Conservation (phyloP, 1,140 invertebrate species). For the Brachionus paranguensis region DNA sequence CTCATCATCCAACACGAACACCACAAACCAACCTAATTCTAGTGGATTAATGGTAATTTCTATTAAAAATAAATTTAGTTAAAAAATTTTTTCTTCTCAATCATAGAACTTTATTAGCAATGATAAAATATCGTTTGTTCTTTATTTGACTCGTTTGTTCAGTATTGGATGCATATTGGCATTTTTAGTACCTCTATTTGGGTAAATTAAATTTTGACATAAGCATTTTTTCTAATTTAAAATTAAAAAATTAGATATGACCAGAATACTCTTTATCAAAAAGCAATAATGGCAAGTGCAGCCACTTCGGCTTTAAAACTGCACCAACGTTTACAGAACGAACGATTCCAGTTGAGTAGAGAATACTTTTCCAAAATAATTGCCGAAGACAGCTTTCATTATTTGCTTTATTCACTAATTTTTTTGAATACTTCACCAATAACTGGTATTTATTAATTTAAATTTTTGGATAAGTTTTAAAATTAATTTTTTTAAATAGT, state of each 20-base stretch:
- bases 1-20: background rate
- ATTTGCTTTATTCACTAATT: slow-evolving; percentile 85
- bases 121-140: slow-evolving; percentile 75
- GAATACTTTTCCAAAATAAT: slow-evolving; percentile 73
- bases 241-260: background rate
- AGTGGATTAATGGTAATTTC: background rate
- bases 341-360: slow-evolving; percentile 66
- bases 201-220: slow-evolving; percentile 59
- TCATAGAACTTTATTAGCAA: slow-evolving; percentile 62
- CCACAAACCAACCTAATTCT: background rate
- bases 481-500: slow-evolving; percentile 60
- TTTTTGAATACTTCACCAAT: slow-evolving; percentile 82
- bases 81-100: background rate
- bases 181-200: slow-evolving; percentile 80
- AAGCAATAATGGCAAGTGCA: slow-evolving; percentile 80
- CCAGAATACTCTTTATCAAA: slow-evolving; percentile 64
- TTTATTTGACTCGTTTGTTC: slow-evolving; percentile 74
- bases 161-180: slow-evolving; percentile 73
- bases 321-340: slow-evolving; percentile 76
- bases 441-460: slow-evolving; percentile 64
- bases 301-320: slow-evolving; percentile 84
- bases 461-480: slow-evolving; percentile 46
- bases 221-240: background rate
- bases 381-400: slow-evolving; percentile 89
- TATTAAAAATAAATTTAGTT: background rate